These are phyloP conservation scores for Callyntrura sp. DNA, from an alignment of 2,888 invertebrate species.

Conservation along the genomic window DNA sequence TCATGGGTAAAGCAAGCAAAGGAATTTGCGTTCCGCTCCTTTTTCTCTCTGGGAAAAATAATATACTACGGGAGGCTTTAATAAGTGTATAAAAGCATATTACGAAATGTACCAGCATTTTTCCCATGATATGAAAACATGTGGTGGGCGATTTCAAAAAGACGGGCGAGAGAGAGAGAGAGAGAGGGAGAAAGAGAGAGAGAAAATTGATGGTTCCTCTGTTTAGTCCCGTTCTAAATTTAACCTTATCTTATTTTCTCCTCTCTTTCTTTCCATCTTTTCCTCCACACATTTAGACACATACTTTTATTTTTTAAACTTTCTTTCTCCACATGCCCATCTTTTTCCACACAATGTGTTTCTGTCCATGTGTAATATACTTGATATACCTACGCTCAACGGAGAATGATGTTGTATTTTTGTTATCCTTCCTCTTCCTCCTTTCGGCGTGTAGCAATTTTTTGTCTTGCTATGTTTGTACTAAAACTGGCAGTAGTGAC, in stretches of 20 bases:
- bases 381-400: neutral
- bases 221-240: slow-evolving; percentile 58
- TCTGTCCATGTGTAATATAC: slow-evolving; percentile 20
- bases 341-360: slow-evolving; percentile 7
- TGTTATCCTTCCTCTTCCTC: neutral
- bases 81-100: slow-evolving; percentile 36
- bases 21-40: neutral
- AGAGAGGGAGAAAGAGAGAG: neutral
- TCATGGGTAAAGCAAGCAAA: slow-evolving; percentile 4
- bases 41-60: slow-evolving; percentile 16
- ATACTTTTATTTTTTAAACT: slow-evolving; percentile 37
- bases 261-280: slow-evolving; percentile 30
- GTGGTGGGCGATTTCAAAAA: neutral
- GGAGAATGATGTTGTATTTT: neutral
- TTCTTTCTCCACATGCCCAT: slow-evolving; percentile 1
- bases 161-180: neutral
- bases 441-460: neutral
- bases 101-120: slow-evolving; percentile 29
- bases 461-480: neutral
- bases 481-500: slow-evolving; percentile 19
- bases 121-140: slow-evolving; percentile 53
- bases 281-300: slow-evolving; percentile 7
- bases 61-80: slow-evolving; percentile 20
- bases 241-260: slow-evolving; percentile 61
- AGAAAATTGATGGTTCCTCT: slow-evolving; percentile 63